Percentiles rank a stretch among this genome's conserved stretches.
Conservation (phyloP, 1,140 invertebrate genomes). For the Halesus radiatus region DNA sequence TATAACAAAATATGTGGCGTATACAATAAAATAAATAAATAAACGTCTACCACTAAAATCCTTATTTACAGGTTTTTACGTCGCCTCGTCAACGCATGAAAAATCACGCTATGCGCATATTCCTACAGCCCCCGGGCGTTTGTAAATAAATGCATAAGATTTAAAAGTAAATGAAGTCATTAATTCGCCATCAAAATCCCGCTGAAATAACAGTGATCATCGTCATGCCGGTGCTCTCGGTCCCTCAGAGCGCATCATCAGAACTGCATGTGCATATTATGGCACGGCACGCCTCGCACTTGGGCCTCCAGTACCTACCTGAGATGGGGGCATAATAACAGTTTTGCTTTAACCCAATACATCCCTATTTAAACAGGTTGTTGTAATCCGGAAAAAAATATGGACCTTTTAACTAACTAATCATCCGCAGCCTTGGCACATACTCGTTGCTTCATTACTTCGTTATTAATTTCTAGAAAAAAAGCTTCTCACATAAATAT, state of each 20-base stretch:
- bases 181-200: constrained; percentile 25
- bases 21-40: no score
- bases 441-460: no score
- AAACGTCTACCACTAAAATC: no score
- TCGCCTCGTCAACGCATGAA: no score
- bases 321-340: constrained; percentile 46
- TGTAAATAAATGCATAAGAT: constrained; percentile 29
- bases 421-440: no score
- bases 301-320: background rate
- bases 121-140: background rate
- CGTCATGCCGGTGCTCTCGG: background rate
- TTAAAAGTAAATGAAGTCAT: constrained; percentile 40
- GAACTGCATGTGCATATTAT: background rate
- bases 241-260: constrained; percentile 13
- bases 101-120: no score
- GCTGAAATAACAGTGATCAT: constrained; percentile 29
- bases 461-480: no score
- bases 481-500: no score
- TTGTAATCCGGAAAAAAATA: no score
- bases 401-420: no score
- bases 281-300: background rate
- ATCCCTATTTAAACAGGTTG: background rate
- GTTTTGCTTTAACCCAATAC: constrained; percentile 38
- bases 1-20: no score
- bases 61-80: no score